A percentile compares a stretch with the other conserved stretches of the same genome.
phyloP scores from a whole-genome alignment of 2,888 invertebrate genomes.

The Diarsia rubi region DNA sequence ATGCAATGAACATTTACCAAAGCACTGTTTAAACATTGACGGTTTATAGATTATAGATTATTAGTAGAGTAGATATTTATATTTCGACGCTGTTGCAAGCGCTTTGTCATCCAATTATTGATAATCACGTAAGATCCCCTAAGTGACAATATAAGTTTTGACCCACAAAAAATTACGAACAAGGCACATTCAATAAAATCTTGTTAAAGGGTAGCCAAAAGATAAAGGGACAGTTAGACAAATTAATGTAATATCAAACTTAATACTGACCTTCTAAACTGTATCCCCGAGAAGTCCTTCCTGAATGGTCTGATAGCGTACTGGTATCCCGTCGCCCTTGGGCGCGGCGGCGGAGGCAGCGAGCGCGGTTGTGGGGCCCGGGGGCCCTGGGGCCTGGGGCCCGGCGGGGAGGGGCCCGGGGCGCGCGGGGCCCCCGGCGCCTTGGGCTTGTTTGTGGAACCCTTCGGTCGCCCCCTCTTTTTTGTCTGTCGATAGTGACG shows the following conservation, averaged over 20 bases:
- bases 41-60: too few species aligned
- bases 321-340: conserved; percentile 84
- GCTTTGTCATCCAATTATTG: too few species aligned
- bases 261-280: conserved; percentile 84
- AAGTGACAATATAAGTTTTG: background rate
- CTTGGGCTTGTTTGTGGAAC: conserved; percentile 89
- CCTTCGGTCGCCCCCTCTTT: conserved; percentile 88
- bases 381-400: conserved; percentile 23
- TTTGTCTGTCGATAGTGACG: conserved; percentile 79
- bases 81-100: too few species aligned
- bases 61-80: too few species aligned
- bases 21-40: too few species aligned
- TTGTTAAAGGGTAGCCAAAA: background rate
- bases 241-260: background rate
- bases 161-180: background rate
- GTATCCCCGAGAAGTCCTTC: conserved; percentile 89
- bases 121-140: too few species aligned
- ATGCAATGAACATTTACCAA: background rate
- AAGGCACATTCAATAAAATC: background rate
- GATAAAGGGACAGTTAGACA: background rate
- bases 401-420: conserved; percentile 30
- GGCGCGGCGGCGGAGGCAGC: conserved; percentile 74
- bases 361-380: conserved; percentile 67
- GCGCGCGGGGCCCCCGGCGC: conserved; percentile 64
- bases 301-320: conserved; percentile 86